These are phyloP conservation scores for Mesoclemmys tuberculata DNA, from an alignment of 2,113 vertebrate genomes.

Conservation along the genomic window DNA sequence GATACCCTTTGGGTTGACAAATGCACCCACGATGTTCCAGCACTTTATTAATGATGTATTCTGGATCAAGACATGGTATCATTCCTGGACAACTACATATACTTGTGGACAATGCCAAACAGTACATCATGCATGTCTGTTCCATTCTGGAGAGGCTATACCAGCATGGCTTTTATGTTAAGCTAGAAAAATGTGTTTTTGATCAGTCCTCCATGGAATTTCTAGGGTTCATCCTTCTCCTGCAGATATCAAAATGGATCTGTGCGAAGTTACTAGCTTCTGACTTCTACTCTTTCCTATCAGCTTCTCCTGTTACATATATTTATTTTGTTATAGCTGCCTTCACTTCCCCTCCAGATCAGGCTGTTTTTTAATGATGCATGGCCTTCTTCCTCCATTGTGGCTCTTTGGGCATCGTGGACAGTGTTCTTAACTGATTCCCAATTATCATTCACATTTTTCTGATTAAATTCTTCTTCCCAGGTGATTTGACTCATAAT, in stretches of 20 bases:
- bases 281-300: neutral
- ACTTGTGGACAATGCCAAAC: too few species aligned
- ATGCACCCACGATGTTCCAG: too few species aligned
- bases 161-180: too few species aligned
- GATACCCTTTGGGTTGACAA: too few species aligned
- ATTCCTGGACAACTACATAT: too few species aligned
- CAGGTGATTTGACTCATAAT: neutral
- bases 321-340: neutral
- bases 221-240: neutral
- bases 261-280: neutral
- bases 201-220: neutral
- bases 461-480: neutral
- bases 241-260: neutral
- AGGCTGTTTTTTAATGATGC: neutral
- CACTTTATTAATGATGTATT: too few species aligned
- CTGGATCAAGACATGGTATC: too few species aligned
- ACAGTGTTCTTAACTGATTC: neutral
- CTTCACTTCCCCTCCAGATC: neutral
- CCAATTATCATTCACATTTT: neutral
- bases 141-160: too few species aligned
- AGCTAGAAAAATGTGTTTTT: too few species aligned
- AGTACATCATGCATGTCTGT: too few species aligned
- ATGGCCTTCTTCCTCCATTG: neutral
- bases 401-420: neutral
- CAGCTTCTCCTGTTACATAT: too few species aligned